A percentile compares a stretch with the other conserved stretches of the same genome.
Evolutionary conservation across 2,888 invertebrate genomes (phyloP).

Genomic region (Drosophila seclusa): DNA sequence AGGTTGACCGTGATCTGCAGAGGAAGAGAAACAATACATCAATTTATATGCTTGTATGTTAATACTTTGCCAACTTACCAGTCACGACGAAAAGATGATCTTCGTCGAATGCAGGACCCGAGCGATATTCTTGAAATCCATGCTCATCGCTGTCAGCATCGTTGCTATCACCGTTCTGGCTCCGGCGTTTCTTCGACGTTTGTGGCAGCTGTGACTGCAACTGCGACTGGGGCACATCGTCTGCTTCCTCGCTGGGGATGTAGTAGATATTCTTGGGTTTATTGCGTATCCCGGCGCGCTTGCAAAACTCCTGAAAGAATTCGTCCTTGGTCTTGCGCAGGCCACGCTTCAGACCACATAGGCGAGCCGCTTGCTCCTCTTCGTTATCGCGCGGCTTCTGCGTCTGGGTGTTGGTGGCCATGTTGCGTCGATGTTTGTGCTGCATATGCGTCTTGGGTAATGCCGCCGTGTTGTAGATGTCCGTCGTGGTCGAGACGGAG

Average conservation of each 20-base stretch:
- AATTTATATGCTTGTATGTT: not conserved
- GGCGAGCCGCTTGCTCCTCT: constrained; percentile 54
- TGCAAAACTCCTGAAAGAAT: constrained; percentile 84
- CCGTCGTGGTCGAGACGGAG: constrained; percentile 84
- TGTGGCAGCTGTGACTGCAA: constrained; percentile 4
- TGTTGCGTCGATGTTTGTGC: constrained; percentile 70
- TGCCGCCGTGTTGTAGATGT: constrained; percentile 70
- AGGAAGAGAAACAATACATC: not conserved
- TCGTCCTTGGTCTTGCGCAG: constrained; percentile 84
- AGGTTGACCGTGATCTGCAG: constrained; percentile 57
- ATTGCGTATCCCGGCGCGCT: constrained; percentile 81
- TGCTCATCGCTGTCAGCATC: constrained; percentile 70
- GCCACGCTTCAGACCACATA: constrained; percentile 82
- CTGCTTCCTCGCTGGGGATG: constrained; percentile 73
- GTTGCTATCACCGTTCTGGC: constrained; percentile 19
- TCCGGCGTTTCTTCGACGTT: constrained; percentile 2
- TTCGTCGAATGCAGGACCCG: constrained; percentile 53
- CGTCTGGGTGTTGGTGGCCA: constrained; percentile 77
- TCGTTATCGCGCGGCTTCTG: constrained; percentile 38
- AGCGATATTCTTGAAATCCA: constrained; percentile 67
- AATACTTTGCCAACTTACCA: constrained; percentile 54
- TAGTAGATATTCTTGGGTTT: constrained; percentile 85
- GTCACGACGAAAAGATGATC: constrained; percentile 79
- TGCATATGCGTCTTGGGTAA: constrained; percentile 27
- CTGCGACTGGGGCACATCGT: constrained; percentile 24